A percentile compares a stretch with the other conserved stretches of the same genome.
These are phyloP conservation scores for Tachina grossa DNA, from an alignment of 2,888 invertebrate species.

Conservation along the genomic window DNA sequence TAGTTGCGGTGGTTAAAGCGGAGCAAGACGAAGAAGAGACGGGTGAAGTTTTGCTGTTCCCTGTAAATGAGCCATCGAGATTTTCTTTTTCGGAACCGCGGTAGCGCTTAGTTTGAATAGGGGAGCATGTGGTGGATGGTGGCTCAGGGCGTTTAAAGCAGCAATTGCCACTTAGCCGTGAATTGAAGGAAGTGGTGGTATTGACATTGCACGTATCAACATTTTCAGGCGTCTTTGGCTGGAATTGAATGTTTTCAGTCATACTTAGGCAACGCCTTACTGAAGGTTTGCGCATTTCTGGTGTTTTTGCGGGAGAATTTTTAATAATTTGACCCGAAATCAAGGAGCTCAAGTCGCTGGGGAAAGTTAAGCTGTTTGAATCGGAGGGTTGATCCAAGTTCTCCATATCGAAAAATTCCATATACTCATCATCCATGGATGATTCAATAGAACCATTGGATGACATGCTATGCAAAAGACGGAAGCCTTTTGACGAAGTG, in stretches of 20 bases:
- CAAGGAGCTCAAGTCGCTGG: constrained; percentile 85
- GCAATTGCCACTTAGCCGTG: constrained; percentile 71
- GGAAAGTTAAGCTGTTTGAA: constrained; percentile 80
- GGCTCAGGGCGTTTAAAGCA: constrained; percentile 88
- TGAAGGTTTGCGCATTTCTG: constrained; percentile 83
- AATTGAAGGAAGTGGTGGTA: constrained; percentile 74
- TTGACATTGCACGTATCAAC: constrained; percentile 50
- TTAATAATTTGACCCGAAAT: constrained; percentile 84
- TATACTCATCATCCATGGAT: constrained; percentile 86
- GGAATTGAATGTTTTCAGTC: constrained; percentile 81
- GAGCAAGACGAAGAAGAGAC: constrained; percentile 43
- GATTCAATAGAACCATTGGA: constrained; percentile 84
- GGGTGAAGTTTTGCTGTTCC: constrained; percentile 52
- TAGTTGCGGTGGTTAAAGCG: constrained; percentile 26
- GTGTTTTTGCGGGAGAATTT: constrained; percentile 79
- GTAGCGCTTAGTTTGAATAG: constrained; percentile 81
- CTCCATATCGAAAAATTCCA: constrained; percentile 86
- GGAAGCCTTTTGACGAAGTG: constrained; percentile 79
- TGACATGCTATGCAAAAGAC: constrained; percentile 84
- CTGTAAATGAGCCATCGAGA: constrained; percentile 67
- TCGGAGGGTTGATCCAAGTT: constrained; percentile 81
- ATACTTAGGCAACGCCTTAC: constrained; percentile 84
- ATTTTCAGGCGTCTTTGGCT: constrained; percentile 81
- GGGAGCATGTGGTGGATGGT: constrained; percentile 84
- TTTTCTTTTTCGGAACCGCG: constrained; percentile 82